Evolutionary conservation across 1,140 invertebrate species (phyloP).

Genomic region (Trachymyrmex cornetzi): DNA sequence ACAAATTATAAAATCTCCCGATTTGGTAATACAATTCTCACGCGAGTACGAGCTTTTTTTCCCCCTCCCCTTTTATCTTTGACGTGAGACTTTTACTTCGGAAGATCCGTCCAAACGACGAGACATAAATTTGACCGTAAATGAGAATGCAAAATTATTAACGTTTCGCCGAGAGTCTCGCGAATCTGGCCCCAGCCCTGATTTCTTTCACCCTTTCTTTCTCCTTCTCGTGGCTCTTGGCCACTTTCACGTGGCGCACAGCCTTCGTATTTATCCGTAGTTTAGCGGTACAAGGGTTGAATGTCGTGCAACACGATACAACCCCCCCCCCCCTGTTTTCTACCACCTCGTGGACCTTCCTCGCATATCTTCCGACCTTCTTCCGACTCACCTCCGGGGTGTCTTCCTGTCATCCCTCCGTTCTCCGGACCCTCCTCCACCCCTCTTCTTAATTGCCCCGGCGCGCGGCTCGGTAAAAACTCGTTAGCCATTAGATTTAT

Average conservation of each 20-base stretch:
- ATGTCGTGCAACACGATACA: conserved; percentile 81
- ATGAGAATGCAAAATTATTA: neutral
- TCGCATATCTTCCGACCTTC: conserved; percentile 70
- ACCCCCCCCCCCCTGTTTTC: conserved; percentile 71
- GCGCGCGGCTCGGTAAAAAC: conserved; percentile 82
- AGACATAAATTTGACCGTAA: neutral
- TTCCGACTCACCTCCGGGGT: conserved; percentile 70
- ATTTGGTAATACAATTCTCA: neutral
- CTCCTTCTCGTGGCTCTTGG: conserved; percentile 51
- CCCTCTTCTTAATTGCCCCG: conserved; percentile 83
- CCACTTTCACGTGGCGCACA: conserved; percentile 69
- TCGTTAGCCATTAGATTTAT: conserved; percentile 85
- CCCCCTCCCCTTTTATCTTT: conserved; percentile 10
- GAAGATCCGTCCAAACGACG: neutral
- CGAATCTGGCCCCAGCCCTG: conserved; percentile 46
- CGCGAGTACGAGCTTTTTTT: neutral
- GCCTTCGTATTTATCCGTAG: conserved; percentile 76
- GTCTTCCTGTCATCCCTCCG: conserved; percentile 37
- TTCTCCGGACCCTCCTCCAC: conserved; percentile 35
- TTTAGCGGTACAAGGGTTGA: conserved; percentile 77
- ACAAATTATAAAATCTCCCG: conserved; percentile 18
- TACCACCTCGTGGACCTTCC: conserved; percentile 68
- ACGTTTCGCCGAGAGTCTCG: neutral
- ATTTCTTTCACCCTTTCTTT: neutral
- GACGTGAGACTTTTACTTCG: neutral